Base-by-base conservation (phyloP, 2,888 invertebrate species). In the Dryobota labecula region DNA sequence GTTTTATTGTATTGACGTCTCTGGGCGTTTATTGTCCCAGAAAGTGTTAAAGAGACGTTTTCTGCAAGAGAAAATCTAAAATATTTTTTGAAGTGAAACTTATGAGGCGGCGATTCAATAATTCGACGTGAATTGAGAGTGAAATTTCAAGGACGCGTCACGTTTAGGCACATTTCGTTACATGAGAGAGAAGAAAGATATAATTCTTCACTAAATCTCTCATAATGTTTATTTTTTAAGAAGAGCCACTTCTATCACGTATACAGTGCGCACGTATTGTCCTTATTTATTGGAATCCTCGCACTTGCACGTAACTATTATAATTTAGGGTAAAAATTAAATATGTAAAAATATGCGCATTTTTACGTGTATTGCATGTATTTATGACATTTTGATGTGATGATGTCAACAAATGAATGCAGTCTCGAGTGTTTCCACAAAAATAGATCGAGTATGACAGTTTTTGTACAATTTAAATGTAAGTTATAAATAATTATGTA, bases 401-500 rank as follows among this genome's bases (percentile, higher is more conserved):
- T 33, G 18, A 51, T 6, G 24, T 24, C 49, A 18, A 27, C 8
- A n/a, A 62, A 51, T 18, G 5, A 45, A 47, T 33, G 5, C 13
- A 51, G 36, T 27, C 3, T 47, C 24, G 7, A 71, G 20, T 5
- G n/a, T 36, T 15, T 9, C 33, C 15, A 47, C 24, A 30, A 27
- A 63, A 47, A 38, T 18, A 0, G 18, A 57, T 70, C 27, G 56
- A 56, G 7, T 64, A 13, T 53, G 4, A 49, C 27, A 33, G 2
- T n/a, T 49, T 66, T 61, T 81, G 73, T 77, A 73, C 73, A 77
- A 68, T 70, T 54, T 67, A 51, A 30, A 36, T 43, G 33, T 73
- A 73, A 76, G 80, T n/a, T 56, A 60, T 57, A 65, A 60, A 51
- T 77, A 57, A n/a, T n/a, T 18, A 43, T 74, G 58, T 82, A 76